These are phyloP conservation scores for Diarsia dahlii DNA, from an alignment of 2,888 invertebrate genomes.

Conservation along the genomic window DNA sequence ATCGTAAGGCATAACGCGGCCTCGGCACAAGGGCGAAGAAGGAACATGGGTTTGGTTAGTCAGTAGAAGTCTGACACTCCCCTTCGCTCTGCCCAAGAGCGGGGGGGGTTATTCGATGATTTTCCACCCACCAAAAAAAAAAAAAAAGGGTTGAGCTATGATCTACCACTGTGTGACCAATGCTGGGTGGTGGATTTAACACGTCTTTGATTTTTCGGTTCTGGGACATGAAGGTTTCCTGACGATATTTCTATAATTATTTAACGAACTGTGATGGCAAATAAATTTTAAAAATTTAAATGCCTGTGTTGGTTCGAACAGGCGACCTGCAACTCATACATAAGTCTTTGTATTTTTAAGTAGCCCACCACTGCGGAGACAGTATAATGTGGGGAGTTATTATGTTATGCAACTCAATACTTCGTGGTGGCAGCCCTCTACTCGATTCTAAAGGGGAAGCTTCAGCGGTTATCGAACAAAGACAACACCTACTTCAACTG, in stretches of 20 bases:
- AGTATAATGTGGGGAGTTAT: constrained; percentile 4
- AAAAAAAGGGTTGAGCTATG: no score
- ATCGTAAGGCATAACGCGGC: no score
- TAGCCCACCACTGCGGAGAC: background rate
- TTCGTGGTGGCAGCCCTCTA: constrained; percentile 8
- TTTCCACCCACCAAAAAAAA: no score
- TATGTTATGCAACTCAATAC: constrained; percentile 32
- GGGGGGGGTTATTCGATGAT: no score
- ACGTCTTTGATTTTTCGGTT: background rate
- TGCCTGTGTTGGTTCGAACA: background rate
- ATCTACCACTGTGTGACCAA: background rate
- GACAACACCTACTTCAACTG: constrained; percentile 32
- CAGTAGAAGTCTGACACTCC: no score
- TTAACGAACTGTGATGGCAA: background rate
- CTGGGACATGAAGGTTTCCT: background rate
- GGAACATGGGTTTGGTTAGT: no score
- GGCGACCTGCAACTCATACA: background rate
- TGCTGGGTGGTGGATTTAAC: background rate
- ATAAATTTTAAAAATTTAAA: background rate
- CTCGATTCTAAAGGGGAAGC: constrained; percentile 12
- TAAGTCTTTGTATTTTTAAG: background rate
- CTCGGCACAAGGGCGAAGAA: no score
- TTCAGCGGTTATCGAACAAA: constrained; percentile 32
- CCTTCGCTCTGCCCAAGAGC: no score
- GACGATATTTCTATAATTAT: background rate